Conservation (phyloP, 2,113 vertebrate species). For the Mesembrinibis cayennensis region DNA sequence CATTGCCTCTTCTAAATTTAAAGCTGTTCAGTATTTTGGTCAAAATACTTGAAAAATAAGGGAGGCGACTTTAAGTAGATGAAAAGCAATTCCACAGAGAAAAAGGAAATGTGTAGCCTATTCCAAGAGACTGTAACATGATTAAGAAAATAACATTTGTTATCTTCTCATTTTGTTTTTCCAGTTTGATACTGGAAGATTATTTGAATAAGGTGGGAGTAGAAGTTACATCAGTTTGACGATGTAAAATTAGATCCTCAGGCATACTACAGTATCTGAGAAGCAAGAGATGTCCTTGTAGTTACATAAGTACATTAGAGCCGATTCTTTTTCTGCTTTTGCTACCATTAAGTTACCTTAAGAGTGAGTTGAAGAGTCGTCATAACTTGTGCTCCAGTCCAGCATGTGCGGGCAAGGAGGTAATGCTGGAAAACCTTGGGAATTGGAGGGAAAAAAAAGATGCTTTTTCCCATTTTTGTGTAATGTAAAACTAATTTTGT, state of each 20-base stretch:
- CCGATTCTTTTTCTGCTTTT: not conserved
- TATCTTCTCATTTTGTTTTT: not conserved
- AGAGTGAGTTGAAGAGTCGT: not conserved
- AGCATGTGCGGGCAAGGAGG: not conserved
- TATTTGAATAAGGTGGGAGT: not conserved
- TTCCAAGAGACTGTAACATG: not conserved
- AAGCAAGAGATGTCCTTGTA: not conserved
- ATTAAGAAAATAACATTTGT: not conserved
- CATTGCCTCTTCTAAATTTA: not conserved
- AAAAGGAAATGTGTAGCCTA: not conserved
- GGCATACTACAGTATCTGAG: not conserved
- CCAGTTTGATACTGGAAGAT: not conserved
- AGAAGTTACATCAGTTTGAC: not conserved
- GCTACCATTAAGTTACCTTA: not conserved
- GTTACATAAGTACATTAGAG: not conserved
- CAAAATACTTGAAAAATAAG: not conserved
- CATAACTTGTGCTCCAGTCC: not conserved
- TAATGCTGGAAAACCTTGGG: not conserved
- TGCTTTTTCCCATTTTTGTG: not conserved
- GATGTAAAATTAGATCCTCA: not conserved
- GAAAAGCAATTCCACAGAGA: not conserved
- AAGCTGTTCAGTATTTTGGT: not conserved
- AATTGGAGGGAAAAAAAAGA: not conserved
- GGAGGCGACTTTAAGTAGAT: not conserved
- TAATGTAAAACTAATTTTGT: not conserved